These are phyloP conservation scores for Ptychodera flava DNA, from an alignment of 35 echinoderm and acorn worm genomes.

Conservation along the genomic window DNA sequence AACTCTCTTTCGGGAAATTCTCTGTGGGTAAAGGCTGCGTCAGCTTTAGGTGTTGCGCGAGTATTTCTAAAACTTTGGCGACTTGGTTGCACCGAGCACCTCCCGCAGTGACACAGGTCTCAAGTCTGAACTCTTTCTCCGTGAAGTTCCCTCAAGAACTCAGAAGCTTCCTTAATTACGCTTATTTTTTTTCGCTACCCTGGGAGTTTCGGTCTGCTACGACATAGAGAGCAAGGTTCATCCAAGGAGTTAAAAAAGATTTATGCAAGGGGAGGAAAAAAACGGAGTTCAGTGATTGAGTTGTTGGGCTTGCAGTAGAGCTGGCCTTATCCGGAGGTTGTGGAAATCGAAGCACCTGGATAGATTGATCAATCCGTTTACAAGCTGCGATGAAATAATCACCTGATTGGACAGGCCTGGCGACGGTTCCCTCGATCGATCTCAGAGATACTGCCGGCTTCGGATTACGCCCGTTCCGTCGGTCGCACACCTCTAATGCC, in stretches of 20 bases:
- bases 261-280: not conserved
- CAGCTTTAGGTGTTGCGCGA: too few relatives aligned
- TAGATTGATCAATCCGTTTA: not conserved
- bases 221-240: too few relatives aligned
- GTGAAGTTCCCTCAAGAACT: not conserved
- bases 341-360: not conserved
- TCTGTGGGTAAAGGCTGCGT: too few relatives aligned
- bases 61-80: too few relatives aligned
- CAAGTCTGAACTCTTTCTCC: not conserved
- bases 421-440: too few relatives aligned
- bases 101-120: too few relatives aligned
- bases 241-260: not conserved
- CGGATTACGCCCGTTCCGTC: too few relatives aligned
- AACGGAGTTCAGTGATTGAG: not conserved
- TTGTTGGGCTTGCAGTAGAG: not conserved
- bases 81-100: too few relatives aligned
- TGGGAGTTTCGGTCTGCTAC: not conserved
- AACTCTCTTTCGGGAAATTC: too few relatives aligned
- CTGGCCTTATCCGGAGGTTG: not conserved
- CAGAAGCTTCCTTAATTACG: not conserved
- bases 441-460: too few relatives aligned
- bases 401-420: too few relatives aligned
- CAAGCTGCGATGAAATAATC: not conserved
- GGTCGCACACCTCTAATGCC: too few relatives aligned
- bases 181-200: not conserved